Evolutionary conservation across 23 tunicate genomes (phyloP).

Genomic region (Aplidium turbinatum): DNA sequence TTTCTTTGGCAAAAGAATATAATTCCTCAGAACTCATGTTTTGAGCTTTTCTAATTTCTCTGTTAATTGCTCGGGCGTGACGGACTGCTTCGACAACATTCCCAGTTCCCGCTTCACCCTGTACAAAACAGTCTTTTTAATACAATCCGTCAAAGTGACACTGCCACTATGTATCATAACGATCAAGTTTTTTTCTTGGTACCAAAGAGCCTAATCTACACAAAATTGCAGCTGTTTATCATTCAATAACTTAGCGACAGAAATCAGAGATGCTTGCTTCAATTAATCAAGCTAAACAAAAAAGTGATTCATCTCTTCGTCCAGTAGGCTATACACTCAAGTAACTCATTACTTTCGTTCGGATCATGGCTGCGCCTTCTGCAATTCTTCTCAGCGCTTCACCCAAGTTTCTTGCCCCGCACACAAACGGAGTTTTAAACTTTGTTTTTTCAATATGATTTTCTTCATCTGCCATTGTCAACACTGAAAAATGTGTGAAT

Average conservation of each 20-base stretch:
- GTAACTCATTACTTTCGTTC: constrained; percentile 85
- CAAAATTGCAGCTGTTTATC: no score
- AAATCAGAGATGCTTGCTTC: not conserved
- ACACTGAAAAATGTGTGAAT: constrained; percentile 47
- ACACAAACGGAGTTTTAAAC: constrained; percentile 84
- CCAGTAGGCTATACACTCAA: no score
- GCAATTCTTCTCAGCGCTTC: constrained; percentile 86
- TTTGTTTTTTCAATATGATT: constrained; percentile 64
- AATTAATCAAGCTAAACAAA: no score
- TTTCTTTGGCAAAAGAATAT: constrained; percentile 72
- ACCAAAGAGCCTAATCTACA: no score
- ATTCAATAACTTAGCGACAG: not conserved
- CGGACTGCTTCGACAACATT: constrained; percentile 89
- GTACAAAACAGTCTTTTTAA: not conserved
- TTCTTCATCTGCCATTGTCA: constrained; percentile 90
- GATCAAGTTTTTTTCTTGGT: no score
- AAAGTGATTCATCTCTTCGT: no score
- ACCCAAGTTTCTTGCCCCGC: constrained; percentile 87
- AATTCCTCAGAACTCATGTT: constrained; percentile 58
- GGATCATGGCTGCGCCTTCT: constrained; percentile 88
- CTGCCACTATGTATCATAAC: not conserved
- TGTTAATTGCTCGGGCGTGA: constrained; percentile 80
- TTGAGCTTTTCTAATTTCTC: constrained; percentile 66
- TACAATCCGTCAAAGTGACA: not conserved
- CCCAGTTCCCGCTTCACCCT: constrained; percentile 95